Conservation (phyloP, 2,888 invertebrate genomes). For the Drosophila anomalata region DNA sequence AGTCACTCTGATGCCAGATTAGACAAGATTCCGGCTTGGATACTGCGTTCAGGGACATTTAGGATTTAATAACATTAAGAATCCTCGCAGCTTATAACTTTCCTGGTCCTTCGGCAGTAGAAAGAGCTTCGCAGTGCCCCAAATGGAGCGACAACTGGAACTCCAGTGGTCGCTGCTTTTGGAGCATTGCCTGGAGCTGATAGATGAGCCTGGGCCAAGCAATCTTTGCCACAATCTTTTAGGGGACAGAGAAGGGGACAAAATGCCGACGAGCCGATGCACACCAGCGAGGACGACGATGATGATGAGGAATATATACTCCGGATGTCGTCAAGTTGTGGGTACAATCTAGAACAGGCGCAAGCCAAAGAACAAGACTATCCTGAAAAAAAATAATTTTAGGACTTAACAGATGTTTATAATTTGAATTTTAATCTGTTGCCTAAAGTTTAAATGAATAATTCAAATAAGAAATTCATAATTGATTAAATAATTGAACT, state of each 20-base stretch:
- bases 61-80: not conserved
- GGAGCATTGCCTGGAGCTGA: not conserved
- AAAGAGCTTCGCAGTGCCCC: not conserved
- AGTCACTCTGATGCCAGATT: too few species aligned
- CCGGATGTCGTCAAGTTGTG: not conserved
- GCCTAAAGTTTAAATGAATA: too few species aligned
- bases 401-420: too few species aligned
- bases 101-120: not conserved
- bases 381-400: too few species aligned
- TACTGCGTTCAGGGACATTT: not conserved
- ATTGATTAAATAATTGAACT: too few species aligned
- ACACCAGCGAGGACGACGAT: constrained; percentile 1
- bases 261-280: constrained; percentile 1
- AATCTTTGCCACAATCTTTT: not conserved
- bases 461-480: too few species aligned
- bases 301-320: constrained; percentile 1
- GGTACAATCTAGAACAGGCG: not conserved
- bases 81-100: not conserved
- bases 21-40: too few species aligned
- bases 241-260: not conserved
- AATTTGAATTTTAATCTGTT: too few species aligned
- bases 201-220: not conserved
- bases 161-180: not conserved
- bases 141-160: not conserved
- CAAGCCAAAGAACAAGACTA: not conserved